Conservation (phyloP, 2,888 invertebrate species). For the Dinocampus coccinellae region DNA sequence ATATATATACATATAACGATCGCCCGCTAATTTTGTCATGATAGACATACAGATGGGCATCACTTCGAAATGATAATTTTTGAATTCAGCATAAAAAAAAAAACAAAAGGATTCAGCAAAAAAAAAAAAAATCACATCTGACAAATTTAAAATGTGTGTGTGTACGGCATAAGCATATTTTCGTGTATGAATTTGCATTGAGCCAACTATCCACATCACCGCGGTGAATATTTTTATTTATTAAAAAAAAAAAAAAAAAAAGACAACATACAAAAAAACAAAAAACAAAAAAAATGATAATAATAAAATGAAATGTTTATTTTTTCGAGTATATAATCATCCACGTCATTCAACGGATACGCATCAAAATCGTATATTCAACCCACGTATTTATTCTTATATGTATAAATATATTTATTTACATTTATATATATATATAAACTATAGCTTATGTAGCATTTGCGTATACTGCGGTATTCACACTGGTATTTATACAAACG, state of each 20-base stretch:
- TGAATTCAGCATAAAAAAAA: too few relatives aligned
- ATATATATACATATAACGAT: too few relatives aligned
- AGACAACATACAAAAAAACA: neutral
- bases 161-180: neutral
- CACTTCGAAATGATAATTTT: too few relatives aligned
- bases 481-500: conserved; percentile 35
- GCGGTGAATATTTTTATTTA: neutral
- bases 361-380: neutral
- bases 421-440: neutral
- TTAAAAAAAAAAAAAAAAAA: neutral
- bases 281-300: conserved; percentile 7
- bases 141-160: neutral
- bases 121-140: neutral
- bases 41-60: too few relatives aligned
- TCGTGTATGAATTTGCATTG: neutral
- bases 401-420: too few relatives aligned
- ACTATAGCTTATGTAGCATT: conserved; percentile 24
- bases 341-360: neutral
- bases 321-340: conserved; percentile 21
- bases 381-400: too few relatives aligned
- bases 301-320: conserved; percentile 11
- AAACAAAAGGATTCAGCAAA: too few relatives aligned
- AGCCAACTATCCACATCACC: neutral
- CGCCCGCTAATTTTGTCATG: too few relatives aligned
- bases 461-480: conserved; percentile 30